phyloP scores from a whole-genome alignment of 2,888 invertebrate species.

The Sialis lutaria region DNA sequence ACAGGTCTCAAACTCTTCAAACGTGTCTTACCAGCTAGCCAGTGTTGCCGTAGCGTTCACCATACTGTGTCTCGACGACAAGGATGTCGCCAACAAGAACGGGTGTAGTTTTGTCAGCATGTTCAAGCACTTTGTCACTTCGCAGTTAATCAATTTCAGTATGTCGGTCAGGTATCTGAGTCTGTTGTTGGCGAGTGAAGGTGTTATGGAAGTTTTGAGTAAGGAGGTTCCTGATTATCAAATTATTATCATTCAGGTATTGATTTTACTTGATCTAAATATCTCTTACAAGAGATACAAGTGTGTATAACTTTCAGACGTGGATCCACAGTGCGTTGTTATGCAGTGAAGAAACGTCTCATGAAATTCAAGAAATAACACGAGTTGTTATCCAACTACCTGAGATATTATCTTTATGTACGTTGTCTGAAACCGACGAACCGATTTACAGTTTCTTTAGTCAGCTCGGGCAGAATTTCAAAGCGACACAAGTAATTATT shows the following conservation, averaged over 20 bases:
- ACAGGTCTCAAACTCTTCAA: background rate
- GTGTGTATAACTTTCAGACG: no score
- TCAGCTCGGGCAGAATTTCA: no score
- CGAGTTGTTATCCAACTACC: no score
- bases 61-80: background rate
- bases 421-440: no score
- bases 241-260: conserved; percentile 1
- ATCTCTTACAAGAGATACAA: no score
- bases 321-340: no score
- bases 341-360: no score
- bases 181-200: background rate
- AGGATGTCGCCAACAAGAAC: background rate
- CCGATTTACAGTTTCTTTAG: no score
- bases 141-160: background rate
- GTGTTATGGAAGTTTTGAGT: background rate
- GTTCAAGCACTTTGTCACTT: background rate
- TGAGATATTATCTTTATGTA: no score
- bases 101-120: background rate
- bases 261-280: no score
- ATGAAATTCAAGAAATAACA: no score
- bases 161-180: background rate
- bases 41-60: background rate
- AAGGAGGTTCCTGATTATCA: conserved; percentile 1
- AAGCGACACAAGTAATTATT: no score
- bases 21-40: background rate